Evolutionary conservation across 2,113 vertebrate genomes (phyloP).

Genomic region (Serinus canaria): DNA sequence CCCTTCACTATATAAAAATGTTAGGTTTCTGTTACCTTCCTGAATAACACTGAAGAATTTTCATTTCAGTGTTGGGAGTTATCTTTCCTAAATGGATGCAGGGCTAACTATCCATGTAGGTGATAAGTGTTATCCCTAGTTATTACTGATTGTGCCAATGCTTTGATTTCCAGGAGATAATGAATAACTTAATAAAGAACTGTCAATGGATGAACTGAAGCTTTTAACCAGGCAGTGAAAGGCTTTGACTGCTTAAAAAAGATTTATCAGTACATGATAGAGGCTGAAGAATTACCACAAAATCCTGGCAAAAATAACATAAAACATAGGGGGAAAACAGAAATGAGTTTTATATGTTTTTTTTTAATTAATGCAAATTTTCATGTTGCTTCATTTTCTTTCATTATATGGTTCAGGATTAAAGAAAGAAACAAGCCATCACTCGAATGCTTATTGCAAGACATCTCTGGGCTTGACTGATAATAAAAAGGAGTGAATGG

Average conservation of each 20-base stretch:
- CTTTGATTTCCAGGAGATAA: slow-evolving; percentile 65
- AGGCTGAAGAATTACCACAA: slow-evolving; percentile 38
- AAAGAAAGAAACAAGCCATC: slow-evolving; percentile 63
- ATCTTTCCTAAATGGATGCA: slow-evolving; percentile 54
- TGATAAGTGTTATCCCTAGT: slow-evolving; percentile 53
- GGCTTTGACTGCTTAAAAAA: slow-evolving; percentile 53
- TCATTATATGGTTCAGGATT: slow-evolving; percentile 47
- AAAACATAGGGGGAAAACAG: background rate
- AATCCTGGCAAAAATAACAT: slow-evolving; percentile 26
- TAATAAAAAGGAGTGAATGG: slow-evolving; percentile 62
- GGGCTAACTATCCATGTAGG: slow-evolving; percentile 43
- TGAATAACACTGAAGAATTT: slow-evolving; percentile 44
- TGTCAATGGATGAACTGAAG: background rate
- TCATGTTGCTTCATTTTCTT: slow-evolving; percentile 62
- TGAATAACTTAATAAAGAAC: slow-evolving; percentile 56
- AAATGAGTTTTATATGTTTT: background rate
- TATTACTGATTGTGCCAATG: slow-evolving; percentile 47
- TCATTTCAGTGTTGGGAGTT: slow-evolving; percentile 4
- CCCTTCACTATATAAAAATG: slow-evolving; percentile 51
- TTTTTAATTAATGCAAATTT: slow-evolving; percentile 53
- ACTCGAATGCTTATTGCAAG: slow-evolving; percentile 65
- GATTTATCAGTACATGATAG: slow-evolving; percentile 51
- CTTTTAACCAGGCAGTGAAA: slow-evolving; percentile 12
- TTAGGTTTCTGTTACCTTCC: slow-evolving; percentile 34
- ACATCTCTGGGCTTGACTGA: slow-evolving; percentile 63